Evolutionary conservation across 2,113 vertebrate species (phyloP).

Genomic region (Pluvialis apricaria): DNA sequence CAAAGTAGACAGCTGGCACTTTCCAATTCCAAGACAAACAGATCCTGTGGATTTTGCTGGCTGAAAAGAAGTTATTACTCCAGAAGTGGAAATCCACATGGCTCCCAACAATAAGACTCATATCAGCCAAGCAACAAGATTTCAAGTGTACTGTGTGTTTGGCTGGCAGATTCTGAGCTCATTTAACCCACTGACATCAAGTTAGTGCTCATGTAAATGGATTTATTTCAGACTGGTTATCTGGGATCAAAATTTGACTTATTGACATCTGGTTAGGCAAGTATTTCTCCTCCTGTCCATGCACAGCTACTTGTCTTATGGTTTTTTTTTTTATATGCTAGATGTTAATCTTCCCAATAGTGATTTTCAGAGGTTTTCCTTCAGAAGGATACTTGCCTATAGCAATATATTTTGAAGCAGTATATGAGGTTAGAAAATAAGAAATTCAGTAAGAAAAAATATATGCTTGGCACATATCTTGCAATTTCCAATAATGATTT

Average conservation of each 20-base stretch:
- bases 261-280: neutral
- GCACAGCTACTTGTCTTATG: neutral
- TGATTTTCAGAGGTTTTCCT: neutral
- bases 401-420: neutral
- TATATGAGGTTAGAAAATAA: neutral
- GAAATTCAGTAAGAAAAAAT: neutral
- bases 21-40: constrained; percentile 50
- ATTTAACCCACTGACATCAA: neutral
- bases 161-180: neutral
- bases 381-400: neutral
- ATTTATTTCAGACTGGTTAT: neutral
- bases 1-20: constrained; percentile 43
- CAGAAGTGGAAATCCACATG: constrained; percentile 8
- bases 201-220: neutral
- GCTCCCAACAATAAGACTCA: neutral
- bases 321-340: neutral
- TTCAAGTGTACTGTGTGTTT: neutral
- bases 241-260: neutral
- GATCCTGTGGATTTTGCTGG: neutral
- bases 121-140: neutral
- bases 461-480: neutral
- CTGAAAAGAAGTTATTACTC: constrained; percentile 23
- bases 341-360: neutral
- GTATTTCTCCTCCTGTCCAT: neutral
- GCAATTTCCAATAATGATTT: neutral